These are phyloP conservation scores for Erpetoichthys calabaricus DNA, from an alignment of 2,797 vertebrate genomes.

Conservation along the genomic window DNA sequence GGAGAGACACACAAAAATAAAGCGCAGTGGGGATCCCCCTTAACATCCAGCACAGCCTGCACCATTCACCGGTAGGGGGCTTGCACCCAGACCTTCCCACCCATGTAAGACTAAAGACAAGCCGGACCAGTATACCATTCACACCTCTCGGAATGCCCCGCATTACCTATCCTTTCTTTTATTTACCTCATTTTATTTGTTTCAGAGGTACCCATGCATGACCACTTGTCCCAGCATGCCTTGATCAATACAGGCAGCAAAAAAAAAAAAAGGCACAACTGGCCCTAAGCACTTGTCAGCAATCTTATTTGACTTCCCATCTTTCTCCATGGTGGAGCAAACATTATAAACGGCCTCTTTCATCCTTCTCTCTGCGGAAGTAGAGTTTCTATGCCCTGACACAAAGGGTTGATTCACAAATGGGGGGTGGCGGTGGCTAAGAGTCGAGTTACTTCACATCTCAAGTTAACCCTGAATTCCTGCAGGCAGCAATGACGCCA, in stretches of 20 bases:
- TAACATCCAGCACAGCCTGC: too few relatives aligned
- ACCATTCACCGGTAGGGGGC: too few relatives aligned
- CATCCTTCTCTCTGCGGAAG: slow-evolving; percentile 15
- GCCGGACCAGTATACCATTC: too few relatives aligned
- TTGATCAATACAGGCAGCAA: background rate
- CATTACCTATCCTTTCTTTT: background rate
- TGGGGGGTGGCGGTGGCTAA: slow-evolving; percentile 19
- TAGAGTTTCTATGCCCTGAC: slow-evolving; percentile 20
- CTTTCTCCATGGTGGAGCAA: slow-evolving; percentile 23
- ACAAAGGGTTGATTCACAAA: slow-evolving; percentile 42
- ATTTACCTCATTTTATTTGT: background rate
- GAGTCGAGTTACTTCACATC: slow-evolving; percentile 35
- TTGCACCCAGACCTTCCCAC: too few relatives aligned
- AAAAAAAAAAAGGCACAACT: background rate
- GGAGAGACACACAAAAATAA: too few relatives aligned
- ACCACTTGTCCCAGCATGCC: background rate
- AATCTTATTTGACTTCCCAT: slow-evolving; percentile 18
- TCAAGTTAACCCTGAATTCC: slow-evolving; percentile 28
- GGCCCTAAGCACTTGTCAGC: background rate
- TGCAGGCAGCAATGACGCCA: slow-evolving; percentile 15
- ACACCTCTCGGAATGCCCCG: too few relatives aligned
- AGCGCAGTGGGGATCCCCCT: too few relatives aligned
- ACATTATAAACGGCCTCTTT: slow-evolving; percentile 21
- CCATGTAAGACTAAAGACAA: too few relatives aligned
- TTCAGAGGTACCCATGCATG: background rate